Conservation (phyloP, 2,888 invertebrate genomes). For the Apantesis nais region DNA sequence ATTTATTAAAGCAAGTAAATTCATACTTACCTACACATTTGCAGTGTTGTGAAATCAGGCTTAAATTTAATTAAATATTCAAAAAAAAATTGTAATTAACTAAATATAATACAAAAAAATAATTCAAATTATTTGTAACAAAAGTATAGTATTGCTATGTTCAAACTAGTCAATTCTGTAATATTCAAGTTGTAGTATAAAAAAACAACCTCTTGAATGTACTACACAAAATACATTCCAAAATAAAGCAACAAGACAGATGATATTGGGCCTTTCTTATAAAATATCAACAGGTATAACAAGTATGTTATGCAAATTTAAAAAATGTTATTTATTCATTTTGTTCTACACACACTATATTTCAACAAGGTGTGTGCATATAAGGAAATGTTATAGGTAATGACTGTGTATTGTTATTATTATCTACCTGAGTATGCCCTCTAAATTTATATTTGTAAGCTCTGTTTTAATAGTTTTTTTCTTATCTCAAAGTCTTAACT, state of each 20-base stretch:
- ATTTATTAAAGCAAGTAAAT: not conserved
- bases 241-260: not conserved
- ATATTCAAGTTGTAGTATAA: not conserved
- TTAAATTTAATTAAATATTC: not conserved
- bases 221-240: not conserved
- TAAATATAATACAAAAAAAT: not conserved
- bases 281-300: slow-evolving; percentile 25
- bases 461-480: slow-evolving; percentile 51
- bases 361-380: slow-evolving; percentile 26
- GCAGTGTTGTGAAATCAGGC: not conserved
- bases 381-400: slow-evolving; percentile 38
- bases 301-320: slow-evolving; percentile 29
- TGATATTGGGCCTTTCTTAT: not conserved
- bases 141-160: not conserved
- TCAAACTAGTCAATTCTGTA: not conserved
- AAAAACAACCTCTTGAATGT: not conserved
- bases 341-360: slow-evolving; percentile 14
- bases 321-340: slow-evolving; percentile 9
- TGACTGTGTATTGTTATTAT: slow-evolving; percentile 19
- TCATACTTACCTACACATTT: not conserved
- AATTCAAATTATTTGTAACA: not conserved
- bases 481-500: slow-evolving; percentile 61
- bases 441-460: slow-evolving; percentile 41
- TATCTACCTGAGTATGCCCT: slow-evolving; percentile 32
- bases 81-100: not conserved